phyloP scores from a whole-genome alignment of 2,888 invertebrate species.

The Celastrina argiolus region DNA sequence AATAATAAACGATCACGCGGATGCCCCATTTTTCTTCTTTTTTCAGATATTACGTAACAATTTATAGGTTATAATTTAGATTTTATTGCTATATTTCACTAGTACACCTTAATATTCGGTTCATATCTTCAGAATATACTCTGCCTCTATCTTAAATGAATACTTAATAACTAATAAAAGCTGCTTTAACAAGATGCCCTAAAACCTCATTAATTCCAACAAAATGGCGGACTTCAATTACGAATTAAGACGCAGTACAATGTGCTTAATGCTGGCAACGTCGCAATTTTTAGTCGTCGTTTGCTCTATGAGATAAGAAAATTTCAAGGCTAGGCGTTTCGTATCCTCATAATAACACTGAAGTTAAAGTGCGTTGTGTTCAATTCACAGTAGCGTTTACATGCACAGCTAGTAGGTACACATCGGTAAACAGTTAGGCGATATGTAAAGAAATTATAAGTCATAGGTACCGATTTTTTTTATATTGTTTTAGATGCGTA shows the following conservation, averaged over 20 bases:
- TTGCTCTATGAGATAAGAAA: slow-evolving; percentile 65
- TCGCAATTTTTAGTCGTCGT: slow-evolving; percentile 56
- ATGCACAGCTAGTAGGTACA: neutral
- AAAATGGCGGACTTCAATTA: slow-evolving; percentile 62
- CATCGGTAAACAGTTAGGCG: neutral
- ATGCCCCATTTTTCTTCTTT: slow-evolving; percentile 41
- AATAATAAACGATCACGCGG: slow-evolving; percentile 42
- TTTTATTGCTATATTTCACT: neutral
- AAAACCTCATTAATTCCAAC: slow-evolving; percentile 43
- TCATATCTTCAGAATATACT: neutral
- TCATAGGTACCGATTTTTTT: too few species aligned
- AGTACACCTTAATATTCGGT: neutral
- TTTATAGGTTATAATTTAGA: slow-evolving; percentile 12
- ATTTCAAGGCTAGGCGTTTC: slow-evolving; percentile 69
- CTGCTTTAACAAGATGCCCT: neutral
- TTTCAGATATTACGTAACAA: slow-evolving; percentile 42
- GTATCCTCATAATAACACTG: slow-evolving; percentile 62
- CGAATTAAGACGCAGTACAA: slow-evolving; percentile 70
- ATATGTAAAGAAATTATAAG: too few species aligned
- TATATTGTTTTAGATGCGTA: too few species aligned
- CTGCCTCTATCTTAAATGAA: neutral
- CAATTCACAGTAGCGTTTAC: neutral
- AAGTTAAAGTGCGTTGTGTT: slow-evolving; percentile 34
- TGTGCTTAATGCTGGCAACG: slow-evolving; percentile 68
- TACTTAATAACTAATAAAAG: slow-evolving; percentile 1